These are phyloP conservation scores for Xestia rhomboidea DNA, from an alignment of 2,888 invertebrate genomes.

Conservation along the genomic window DNA sequence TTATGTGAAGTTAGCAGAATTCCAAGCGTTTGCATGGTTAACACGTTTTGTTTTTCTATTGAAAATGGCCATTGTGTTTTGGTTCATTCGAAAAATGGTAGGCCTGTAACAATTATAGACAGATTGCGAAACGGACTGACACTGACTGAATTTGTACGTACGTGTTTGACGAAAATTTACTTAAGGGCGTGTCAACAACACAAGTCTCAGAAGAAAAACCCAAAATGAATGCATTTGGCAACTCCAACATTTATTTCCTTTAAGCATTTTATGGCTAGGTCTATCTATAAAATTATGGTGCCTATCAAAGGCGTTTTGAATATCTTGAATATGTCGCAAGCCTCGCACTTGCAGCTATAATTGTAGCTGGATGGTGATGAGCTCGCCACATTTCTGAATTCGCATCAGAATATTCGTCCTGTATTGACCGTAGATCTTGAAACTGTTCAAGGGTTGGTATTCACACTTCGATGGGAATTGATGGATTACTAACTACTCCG, in stretches of 20 bases:
- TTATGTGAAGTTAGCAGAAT: not conserved
- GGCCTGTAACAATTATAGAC: not conserved
- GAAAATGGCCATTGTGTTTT: not conserved
- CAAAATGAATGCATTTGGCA: not conserved
- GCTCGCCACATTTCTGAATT: not conserved
- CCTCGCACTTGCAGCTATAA: not conserved
- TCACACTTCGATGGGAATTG: conserved; percentile 41
- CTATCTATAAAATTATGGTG: not conserved
- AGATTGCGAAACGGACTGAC: not conserved
- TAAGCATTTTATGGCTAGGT: not conserved
- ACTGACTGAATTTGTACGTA: not conserved
- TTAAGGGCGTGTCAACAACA: not conserved
- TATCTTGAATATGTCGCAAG: not conserved
- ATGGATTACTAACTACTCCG: conserved; percentile 25
- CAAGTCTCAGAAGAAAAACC: not conserved
- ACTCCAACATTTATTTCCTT: not conserved
- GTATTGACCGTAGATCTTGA: not conserved
- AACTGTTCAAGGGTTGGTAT: not conserved
- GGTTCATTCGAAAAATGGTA: not conserved
- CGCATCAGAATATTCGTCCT: not conserved
- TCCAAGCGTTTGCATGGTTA: not conserved
- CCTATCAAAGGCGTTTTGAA: not conserved
- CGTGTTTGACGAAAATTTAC: not conserved
- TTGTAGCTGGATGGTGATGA: not conserved
- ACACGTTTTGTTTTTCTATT: not conserved